A percentile compares a stretch with the other conserved stretches of the same genome.
Evolutionary conservation across 2,113 vertebrate species (phyloP).

Genomic region (Antechinus stuartii): DNA sequence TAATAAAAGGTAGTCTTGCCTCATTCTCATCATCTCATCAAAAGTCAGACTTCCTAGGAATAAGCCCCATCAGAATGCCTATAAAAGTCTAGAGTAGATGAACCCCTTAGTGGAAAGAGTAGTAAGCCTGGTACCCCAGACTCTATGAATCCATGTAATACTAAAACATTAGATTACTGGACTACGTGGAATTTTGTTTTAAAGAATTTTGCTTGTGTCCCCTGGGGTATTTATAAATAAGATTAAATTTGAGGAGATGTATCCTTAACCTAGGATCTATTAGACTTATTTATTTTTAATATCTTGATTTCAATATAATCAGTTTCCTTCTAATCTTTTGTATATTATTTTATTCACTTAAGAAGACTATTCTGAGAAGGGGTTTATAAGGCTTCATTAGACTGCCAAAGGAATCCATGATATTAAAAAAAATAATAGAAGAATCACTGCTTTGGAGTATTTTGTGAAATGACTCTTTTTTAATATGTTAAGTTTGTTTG

Average conservation of each 20-base stretch:
- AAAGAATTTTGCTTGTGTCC: not conserved
- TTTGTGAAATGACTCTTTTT: not conserved
- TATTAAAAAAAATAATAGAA: not conserved
- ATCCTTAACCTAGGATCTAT: not conserved
- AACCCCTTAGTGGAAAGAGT: not conserved
- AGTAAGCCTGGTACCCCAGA: not conserved
- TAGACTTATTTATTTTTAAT: not conserved
- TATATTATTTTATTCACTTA: not conserved
- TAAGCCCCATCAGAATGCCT: not conserved
- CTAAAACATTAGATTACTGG: not conserved
- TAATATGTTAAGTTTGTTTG: not conserved
- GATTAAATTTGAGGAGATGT: not conserved
- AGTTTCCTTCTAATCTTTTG: not conserved
- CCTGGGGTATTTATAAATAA: not conserved
- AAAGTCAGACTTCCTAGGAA: not conserved
- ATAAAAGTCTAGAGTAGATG: not conserved
- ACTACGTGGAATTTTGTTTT: not conserved
- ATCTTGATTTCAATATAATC: not conserved
- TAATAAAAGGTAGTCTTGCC: not conserved
- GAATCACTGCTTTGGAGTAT: not conserved
- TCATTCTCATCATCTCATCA: not conserved
- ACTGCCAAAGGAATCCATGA: not conserved
- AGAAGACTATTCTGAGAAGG: not conserved
- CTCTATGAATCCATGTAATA: not conserved
- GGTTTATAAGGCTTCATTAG: not conserved